These are phyloP conservation scores for Chiroxiphia lanceolata DNA, from an alignment of 2,797 vertebrate species.

Conservation along the genomic window DNA sequence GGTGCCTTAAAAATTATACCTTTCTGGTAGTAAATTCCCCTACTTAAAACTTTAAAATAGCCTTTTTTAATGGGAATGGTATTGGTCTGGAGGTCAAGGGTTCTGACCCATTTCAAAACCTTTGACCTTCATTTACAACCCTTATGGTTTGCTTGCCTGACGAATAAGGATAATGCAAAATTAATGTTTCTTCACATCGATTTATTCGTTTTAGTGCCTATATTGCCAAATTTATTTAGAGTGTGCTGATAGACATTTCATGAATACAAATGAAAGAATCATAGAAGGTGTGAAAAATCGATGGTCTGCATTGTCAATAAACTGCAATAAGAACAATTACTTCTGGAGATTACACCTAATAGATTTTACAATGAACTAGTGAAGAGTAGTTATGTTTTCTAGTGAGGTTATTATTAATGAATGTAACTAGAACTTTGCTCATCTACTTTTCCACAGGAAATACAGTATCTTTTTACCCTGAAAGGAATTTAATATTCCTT, in stretches of 20 bases:
- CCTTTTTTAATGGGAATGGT: slow-evolving; percentile 82
- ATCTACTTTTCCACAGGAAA: slow-evolving; percentile 36
- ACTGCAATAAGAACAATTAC: slow-evolving; percentile 80
- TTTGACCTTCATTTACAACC: slow-evolving; percentile 88
- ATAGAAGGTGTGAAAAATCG: slow-evolving; percentile 88
- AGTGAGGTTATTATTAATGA: slow-evolving; percentile 71
- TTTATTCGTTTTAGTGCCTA: slow-evolving; percentile 86
- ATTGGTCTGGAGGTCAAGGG: slow-evolving; percentile 92
- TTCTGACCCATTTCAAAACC: slow-evolving; percentile 90
- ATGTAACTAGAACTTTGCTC: slow-evolving; percentile 44
- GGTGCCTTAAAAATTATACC: slow-evolving; percentile 76
- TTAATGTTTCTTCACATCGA: slow-evolving; percentile 97
- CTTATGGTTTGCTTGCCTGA: slow-evolving; percentile 85
- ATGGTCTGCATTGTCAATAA: slow-evolving; percentile 81
- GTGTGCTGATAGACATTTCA: slow-evolving; percentile 88
- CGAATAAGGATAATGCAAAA: slow-evolving; percentile 96
- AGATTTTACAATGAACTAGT: slow-evolving; percentile 81
- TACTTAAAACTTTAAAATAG: slow-evolving; percentile 83
- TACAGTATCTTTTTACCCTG: background rate
- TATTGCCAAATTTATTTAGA: slow-evolving; percentile 96
- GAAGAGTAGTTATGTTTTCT: slow-evolving; percentile 73
- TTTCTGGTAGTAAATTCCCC: slow-evolving; percentile 80
- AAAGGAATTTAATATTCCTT: background rate
- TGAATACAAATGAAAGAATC: slow-evolving; percentile 99
- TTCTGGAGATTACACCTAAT: slow-evolving; percentile 79